Conservation (phyloP, 2,113 vertebrate species). For the Aepyceros melampus region DNA sequence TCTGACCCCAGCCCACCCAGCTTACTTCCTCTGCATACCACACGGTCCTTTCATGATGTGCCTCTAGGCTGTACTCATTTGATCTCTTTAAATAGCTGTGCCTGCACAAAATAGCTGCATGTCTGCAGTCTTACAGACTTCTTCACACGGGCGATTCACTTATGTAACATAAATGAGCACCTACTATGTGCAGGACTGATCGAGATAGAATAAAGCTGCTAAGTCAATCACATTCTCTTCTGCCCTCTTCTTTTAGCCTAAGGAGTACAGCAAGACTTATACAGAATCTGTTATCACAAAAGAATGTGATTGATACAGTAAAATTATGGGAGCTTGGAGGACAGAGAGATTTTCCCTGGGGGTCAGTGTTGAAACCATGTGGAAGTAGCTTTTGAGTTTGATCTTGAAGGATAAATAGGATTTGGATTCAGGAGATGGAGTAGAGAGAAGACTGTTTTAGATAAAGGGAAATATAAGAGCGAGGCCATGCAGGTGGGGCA, state of each 20-base stretch:
- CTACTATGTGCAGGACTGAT: neutral
- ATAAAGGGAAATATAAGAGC: neutral
- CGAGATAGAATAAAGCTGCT: neutral
- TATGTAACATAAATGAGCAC: fast-evolving
- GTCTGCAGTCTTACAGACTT: neutral
- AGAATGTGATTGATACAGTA: neutral
- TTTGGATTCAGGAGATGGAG: neutral
- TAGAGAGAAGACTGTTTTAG: neutral
- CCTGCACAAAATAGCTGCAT: neutral
- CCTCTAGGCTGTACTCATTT: too few species aligned
- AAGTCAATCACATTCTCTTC: neutral
- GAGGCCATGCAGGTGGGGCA: neutral
- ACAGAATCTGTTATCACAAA: neutral
- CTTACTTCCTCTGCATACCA: too few species aligned
- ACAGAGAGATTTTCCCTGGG: neutral
- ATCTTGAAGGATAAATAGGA: neutral
- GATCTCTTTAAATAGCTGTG: neutral
- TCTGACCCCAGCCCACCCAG: neutral
- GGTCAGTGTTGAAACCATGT: neutral
- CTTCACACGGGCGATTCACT: fast-evolving
- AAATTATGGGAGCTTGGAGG: neutral
- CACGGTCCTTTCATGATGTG: fast-evolving
- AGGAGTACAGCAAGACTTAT: neutral
- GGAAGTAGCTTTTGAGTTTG: neutral
- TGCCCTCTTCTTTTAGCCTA: neutral